A percentile compares a stretch with the other conserved stretches of the same genome.
These are phyloP conservation scores for Mesocentrotus franciscanus DNA, from an alignment of 53 echinoderm and acorn worm genomes.

Conservation along the genomic window DNA sequence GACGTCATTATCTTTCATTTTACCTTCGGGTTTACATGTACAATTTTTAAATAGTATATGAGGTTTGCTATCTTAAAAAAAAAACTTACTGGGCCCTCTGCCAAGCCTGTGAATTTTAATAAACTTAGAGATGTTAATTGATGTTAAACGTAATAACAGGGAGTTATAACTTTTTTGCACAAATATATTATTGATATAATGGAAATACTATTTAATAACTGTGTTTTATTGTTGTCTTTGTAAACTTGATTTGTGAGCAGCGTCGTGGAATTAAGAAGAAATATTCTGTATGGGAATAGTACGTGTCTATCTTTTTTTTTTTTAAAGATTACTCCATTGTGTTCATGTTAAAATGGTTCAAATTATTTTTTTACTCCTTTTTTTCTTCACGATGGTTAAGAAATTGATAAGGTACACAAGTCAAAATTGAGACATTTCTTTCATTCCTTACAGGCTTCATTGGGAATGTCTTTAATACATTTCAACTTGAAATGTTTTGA, in stretches of 20 bases:
- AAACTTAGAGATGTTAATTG: not conserved
- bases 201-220: not conserved
- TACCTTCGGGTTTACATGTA: not conserved
- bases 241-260: not conserved
- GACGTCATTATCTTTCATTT: conserved; percentile 5
- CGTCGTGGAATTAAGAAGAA: not conserved
- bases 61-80: too few relatives aligned
- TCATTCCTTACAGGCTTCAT: not conserved
- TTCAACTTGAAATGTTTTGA: not conserved
- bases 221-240: not conserved
- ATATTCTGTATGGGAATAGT: not conserved
- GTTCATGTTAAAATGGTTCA: not conserved
- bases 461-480: not conserved
- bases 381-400: not conserved
- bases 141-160: not conserved
- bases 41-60: not conserved
- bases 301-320: not conserved
- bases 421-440: not conserved
- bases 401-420: not conserved
- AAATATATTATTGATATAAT: not conserved
- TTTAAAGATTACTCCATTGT: not conserved
- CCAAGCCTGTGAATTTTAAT: not conserved
- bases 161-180: not conserved
- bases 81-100: not conserved
- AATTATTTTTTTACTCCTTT: not conserved